A percentile compares a stretch with the other conserved stretches of the same genome.
Conservation (phyloP, 1,140 invertebrate species). For the Streblospio benedicti region DNA sequence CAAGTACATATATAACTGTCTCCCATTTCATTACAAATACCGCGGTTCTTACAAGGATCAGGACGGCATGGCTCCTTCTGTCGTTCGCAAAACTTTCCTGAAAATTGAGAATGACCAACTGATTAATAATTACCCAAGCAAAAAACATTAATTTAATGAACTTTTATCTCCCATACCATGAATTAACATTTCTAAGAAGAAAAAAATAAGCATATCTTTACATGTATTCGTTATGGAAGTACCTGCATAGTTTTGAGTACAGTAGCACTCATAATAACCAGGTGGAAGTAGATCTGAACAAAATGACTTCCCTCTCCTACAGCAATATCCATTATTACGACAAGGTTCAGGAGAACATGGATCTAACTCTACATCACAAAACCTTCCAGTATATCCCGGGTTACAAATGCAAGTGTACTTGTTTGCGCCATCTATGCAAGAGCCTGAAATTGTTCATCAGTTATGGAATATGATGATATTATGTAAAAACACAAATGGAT, state of each 20-base stretch:
- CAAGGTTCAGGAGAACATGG: conserved; percentile 26
- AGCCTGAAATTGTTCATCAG: conserved; percentile 7
- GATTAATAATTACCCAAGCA: not conserved
- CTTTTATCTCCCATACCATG: not conserved
- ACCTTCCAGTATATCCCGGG: conserved; percentile 14
- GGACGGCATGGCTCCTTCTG: conserved; percentile 7
- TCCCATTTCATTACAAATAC: conserved; percentile 9
- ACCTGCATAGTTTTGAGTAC: conserved; percentile 8
- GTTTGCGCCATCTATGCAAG: conserved; percentile 11
- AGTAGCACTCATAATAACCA: conserved; percentile 17
- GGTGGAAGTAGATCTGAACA: conserved; percentile 14
- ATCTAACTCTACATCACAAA: conserved; percentile 18
- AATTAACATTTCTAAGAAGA: too few relatives aligned
- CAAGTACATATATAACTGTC: conserved; percentile 15
- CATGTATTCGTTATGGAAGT: too few relatives aligned
- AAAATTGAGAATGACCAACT: not conserved
- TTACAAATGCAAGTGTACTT: conserved; percentile 23
- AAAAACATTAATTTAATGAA: not conserved
- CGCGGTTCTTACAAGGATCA: conserved; percentile 13
- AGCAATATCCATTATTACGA: conserved; percentile 26
- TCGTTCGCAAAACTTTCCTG: conserved; percentile 14
- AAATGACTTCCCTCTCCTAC: conserved; percentile 13
- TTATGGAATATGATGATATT: too few relatives aligned
- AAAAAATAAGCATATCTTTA: too few relatives aligned
- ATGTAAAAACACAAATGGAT: too few relatives aligned